Evolutionary conservation across 2,113 vertebrate genomes (phyloP).

Genomic region (Tetrao urogallus): DNA sequence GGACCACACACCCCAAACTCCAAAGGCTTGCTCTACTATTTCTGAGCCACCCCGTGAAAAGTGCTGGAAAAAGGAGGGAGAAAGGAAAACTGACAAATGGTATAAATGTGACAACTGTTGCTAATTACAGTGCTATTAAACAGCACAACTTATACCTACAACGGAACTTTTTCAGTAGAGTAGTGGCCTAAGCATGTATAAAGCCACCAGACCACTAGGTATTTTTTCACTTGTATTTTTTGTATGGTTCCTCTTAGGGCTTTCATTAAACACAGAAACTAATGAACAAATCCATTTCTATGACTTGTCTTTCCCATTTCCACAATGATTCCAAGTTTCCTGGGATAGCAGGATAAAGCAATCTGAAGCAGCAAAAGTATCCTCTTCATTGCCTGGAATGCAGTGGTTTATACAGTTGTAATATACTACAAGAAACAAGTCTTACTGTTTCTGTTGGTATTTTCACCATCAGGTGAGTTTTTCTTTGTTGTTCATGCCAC

Average conservation of each 20-base stretch:
- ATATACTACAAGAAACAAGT: not conserved
- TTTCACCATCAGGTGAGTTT: not conserved
- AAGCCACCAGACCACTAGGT: not conserved
- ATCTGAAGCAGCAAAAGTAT: fast-evolving
- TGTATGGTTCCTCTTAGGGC: not conserved
- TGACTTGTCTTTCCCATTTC: not conserved
- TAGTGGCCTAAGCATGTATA: not conserved
- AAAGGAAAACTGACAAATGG: not conserved
- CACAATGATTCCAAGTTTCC: not conserved
- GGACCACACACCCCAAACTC: not conserved
- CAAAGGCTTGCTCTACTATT: not conserved
- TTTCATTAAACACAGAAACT: not conserved
- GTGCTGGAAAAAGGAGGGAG: not conserved
- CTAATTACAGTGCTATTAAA: not conserved
- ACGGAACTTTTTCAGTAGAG: not conserved
- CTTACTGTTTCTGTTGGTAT: not conserved
- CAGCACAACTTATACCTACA: not conserved
- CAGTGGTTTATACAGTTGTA: fast-evolving
- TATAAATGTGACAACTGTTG: not conserved
- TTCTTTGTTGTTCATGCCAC: not conserved
- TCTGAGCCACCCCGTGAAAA: not conserved
- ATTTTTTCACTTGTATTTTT: not conserved
- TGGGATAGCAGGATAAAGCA: not conserved
- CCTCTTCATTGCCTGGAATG: not conserved
- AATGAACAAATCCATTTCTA: not conserved